Evolutionary conservation across 2,888 invertebrate genomes (phyloP).

Genomic region (Stenodera caucasica): DNA sequence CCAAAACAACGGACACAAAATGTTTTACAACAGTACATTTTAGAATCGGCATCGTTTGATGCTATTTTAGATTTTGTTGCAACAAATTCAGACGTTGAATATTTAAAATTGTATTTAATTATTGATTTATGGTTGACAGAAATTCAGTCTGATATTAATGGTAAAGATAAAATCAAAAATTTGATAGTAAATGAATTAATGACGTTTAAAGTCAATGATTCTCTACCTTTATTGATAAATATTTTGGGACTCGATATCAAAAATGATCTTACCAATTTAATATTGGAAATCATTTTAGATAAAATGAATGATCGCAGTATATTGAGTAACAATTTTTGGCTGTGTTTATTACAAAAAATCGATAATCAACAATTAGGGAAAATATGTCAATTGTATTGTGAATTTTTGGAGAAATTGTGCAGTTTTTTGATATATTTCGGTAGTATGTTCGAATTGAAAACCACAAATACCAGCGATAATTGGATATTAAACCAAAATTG

Average conservation of each 20-base stretch:
- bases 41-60: constrained; percentile 43
- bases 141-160: constrained; percentile 43
- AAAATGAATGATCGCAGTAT: constrained; percentile 50
- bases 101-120: constrained; percentile 43
- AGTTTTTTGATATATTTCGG: constrained; percentile 57
- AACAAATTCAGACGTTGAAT: constrained; percentile 26
- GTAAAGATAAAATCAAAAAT: constrained; percentile 39
- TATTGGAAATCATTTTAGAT: constrained; percentile 43
- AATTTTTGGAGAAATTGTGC: constrained; percentile 53
- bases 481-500: background rate
- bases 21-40: constrained; percentile 47
- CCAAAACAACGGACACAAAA: constrained; percentile 53
- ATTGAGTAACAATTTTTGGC: constrained; percentile 52
- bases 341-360: constrained; percentile 45
- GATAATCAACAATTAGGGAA: constrained; percentile 45
- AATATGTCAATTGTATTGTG: constrained; percentile 46
- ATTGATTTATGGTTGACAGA: constrained; percentile 43
- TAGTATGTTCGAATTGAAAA: constrained; percentile 51
- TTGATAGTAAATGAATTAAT: constrained; percentile 45
- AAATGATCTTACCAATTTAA: constrained; percentile 39
- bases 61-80: constrained; percentile 44
- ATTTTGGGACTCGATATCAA: constrained; percentile 40
- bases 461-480: too few species aligned
- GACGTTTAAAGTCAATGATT: constrained; percentile 49
- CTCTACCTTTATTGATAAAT: constrained; percentile 44